These are phyloP conservation scores for Hipposideros larvatus DNA, from an alignment of 2,797 vertebrate species.

Conservation along the genomic window DNA sequence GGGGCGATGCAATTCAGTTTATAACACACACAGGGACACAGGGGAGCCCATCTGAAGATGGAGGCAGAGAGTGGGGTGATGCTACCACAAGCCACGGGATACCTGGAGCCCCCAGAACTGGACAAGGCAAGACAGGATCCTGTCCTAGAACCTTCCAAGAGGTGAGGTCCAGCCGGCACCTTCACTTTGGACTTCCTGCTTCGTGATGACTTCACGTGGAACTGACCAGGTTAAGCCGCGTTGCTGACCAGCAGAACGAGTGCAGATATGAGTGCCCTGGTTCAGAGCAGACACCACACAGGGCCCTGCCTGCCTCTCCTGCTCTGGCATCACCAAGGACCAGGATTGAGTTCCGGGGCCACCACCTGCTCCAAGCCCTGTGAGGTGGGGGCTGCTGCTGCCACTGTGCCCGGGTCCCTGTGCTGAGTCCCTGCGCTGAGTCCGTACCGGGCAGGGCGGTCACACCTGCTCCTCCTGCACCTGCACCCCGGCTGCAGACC, in stretches of 20 bases:
- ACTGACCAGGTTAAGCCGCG: neutral
- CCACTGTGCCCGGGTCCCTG: neutral
- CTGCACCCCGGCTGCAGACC: accelerated
- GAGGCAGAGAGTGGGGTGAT: neutral
- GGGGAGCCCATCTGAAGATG: neutral
- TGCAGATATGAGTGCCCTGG: no score
- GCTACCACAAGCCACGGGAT: neutral
- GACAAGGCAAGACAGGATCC: neutral
- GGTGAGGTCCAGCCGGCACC: neutral
- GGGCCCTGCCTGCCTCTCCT: neutral
- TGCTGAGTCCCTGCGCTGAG: accelerated
- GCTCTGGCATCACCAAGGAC: accelerated
- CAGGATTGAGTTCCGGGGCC: neutral
- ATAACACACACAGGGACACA: neutral
- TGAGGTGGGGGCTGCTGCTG: accelerated
- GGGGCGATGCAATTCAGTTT: neutral
- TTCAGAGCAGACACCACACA: neutral
- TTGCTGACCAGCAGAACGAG: neutral
- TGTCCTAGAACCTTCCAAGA: neutral
- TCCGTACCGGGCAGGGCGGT: no score
- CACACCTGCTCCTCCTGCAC: accelerated
- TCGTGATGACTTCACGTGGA: accelerated
- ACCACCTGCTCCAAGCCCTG: no score
- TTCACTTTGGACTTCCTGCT: no score
- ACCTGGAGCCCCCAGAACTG: neutral